Percentiles rank a stretch among this genome's conserved stretches.
phyloP scores from a whole-genome alignment of 2,113 vertebrate species.

The Oncorhynchus kisutch region DNA sequence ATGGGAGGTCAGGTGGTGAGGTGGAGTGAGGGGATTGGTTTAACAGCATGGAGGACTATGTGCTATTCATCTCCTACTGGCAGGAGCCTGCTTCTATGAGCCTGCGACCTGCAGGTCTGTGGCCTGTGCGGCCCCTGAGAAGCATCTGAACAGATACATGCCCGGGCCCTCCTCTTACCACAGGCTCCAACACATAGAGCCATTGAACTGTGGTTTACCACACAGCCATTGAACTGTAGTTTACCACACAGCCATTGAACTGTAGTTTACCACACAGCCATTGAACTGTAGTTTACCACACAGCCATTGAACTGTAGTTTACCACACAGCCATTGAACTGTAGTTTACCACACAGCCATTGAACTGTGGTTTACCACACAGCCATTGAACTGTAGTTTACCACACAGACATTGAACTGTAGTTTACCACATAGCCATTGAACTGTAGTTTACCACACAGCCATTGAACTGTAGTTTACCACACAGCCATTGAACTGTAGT shows the following conservation, averaged over 20 bases:
- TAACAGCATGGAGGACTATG: slow-evolving; percentile 45
- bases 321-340: slow-evolving; percentile 39
- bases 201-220: slow-evolving; percentile 54
- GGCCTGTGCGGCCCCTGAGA: slow-evolving; percentile 62
- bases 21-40: slow-evolving; percentile 58
- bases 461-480: too few relatives aligned
- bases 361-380: neutral
- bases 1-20: slow-evolving; percentile 44
- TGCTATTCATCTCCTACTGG: slow-evolving; percentile 41
- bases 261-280: slow-evolving; percentile 43
- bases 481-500: slow-evolving; percentile 50
- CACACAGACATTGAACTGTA: slow-evolving; percentile 8
- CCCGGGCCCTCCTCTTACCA: slow-evolving; percentile 60
- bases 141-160: slow-evolving; percentile 70
- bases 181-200: slow-evolving; percentile 34
- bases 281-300: slow-evolving; percentile 53
- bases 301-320: too few relatives aligned
- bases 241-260: slow-evolving; percentile 34
- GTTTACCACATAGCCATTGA: slow-evolving; percentile 32
- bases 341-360: slow-evolving; percentile 46
- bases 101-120: slow-evolving; percentile 50
- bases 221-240: neutral
- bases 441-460: slow-evolving; percentile 50
- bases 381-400: slow-evolving; percentile 55
- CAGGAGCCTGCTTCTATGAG: slow-evolving; percentile 40